Conservation (phyloP, 2,888 invertebrate genomes). For the Stenotaenia linearis region DNA sequence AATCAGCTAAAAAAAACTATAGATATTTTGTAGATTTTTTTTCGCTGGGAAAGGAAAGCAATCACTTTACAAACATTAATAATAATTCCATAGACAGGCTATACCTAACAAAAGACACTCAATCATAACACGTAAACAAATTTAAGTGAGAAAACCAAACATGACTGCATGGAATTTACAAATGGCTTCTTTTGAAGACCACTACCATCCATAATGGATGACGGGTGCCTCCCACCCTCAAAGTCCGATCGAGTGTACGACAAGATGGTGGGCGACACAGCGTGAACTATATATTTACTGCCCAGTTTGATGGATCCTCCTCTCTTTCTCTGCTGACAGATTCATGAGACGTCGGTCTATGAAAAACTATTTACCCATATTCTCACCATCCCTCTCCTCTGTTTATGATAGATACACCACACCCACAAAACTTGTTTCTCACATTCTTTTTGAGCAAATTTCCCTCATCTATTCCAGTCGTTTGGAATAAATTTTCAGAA, state of each 20-base stretch:
- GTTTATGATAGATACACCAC: slow-evolving; percentile 21
- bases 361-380: slow-evolving; percentile 2
- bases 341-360: slow-evolving; percentile 16
- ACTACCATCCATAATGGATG: not conserved
- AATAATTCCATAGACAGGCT: no score
- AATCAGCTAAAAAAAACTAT: no score
- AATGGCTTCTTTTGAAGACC: not conserved
- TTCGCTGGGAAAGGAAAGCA: no score
- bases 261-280: slow-evolving; percentile 13
- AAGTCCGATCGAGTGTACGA: not conserved
- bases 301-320: slow-evolving; percentile 8
- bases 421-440: not conserved
- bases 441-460: not conserved
- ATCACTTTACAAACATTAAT: no score
- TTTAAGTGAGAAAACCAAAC: not conserved
- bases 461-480: not conserved
- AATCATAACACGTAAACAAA: no score
- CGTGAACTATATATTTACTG: slow-evolving; percentile 24
- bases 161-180: not conserved
- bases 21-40: no score
- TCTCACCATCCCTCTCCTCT: not conserved
- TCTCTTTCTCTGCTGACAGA: slow-evolving; percentile 5
- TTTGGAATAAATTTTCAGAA: not conserved
- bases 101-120: no score
- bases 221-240: not conserved